Percentiles rank a stretch among this genome's conserved stretches.
Evolutionary conservation across 1,140 invertebrate species (phyloP).

Genomic region (Drosophila ohnishii): DNA sequence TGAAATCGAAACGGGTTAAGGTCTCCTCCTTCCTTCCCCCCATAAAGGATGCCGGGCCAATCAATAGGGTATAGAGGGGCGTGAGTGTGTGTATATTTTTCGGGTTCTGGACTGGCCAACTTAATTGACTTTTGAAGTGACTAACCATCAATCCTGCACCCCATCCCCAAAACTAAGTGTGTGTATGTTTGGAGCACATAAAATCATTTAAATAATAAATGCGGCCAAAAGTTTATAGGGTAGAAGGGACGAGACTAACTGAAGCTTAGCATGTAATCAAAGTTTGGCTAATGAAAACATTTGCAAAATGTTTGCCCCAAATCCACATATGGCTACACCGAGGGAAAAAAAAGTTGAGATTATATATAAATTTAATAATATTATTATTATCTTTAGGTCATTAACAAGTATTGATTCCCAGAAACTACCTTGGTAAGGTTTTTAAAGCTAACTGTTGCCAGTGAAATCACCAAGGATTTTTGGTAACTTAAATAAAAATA

Average conservation of each 20-base stretch:
- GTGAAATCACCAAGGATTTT: not conserved
- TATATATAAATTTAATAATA: not conserved
- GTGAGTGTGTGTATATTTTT: slow-evolving; percentile 1
- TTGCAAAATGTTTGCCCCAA: slow-evolving; percentile 68
- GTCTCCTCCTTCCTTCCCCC: not conserved
- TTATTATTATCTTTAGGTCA: not conserved
- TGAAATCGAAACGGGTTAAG: slow-evolving; percentile 77
- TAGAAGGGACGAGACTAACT: slow-evolving; percentile 5
- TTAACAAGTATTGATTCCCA: slow-evolving; percentile 27
- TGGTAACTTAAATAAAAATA: slow-evolving; percentile 86
- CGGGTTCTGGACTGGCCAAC: slow-evolving; percentile 44
- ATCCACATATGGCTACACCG: slow-evolving; percentile 9
- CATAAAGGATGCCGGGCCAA: slow-evolving; percentile 21
- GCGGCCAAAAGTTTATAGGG: slow-evolving; percentile 65
- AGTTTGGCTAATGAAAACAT: slow-evolving; percentile 73
- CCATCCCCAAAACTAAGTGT: not conserved
- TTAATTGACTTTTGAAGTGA: slow-evolving; percentile 80
- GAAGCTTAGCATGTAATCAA: slow-evolving; percentile 59
- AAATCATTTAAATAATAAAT: slow-evolving; percentile 80
- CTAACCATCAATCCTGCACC: slow-evolving; percentile 42
- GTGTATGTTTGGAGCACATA: slow-evolving; percentile 36
- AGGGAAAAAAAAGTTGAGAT: not conserved
- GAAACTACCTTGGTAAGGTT: slow-evolving; percentile 6
- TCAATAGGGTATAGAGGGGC: slow-evolving; percentile 19
- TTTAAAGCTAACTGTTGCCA: not conserved